phyloP scores from a whole-genome alignment of 2,113 vertebrate species.

The Panthera uncia region DNA sequence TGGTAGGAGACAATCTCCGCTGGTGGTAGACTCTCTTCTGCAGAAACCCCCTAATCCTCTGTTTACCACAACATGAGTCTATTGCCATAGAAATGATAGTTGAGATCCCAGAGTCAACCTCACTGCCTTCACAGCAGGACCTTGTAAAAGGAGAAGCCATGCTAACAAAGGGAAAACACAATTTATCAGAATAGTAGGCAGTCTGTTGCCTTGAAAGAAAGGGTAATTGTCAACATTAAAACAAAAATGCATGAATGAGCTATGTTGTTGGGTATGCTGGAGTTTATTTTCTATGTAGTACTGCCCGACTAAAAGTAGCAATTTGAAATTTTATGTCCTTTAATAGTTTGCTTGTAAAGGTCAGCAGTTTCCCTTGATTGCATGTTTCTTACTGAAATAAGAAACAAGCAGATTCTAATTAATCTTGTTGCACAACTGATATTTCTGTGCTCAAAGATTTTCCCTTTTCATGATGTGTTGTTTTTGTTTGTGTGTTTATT shows the following conservation, averaged over 20 bases:
- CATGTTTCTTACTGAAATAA: constrained; percentile 59
- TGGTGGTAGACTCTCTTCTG: constrained; percentile 47
- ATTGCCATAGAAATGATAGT: constrained; percentile 81
- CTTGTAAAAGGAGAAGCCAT: constrained; percentile 58
- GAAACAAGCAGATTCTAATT: constrained; percentile 42
- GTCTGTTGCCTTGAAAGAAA: constrained; percentile 63
- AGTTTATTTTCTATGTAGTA: constrained; percentile 47
- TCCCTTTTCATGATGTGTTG: constrained; percentile 62
- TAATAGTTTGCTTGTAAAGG: constrained; percentile 53
- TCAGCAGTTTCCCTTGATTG: constrained; percentile 26
- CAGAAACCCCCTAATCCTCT: constrained; percentile 78
- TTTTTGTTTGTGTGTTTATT: constrained; percentile 71
- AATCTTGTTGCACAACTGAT: background rate
- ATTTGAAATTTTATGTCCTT: constrained; percentile 52
- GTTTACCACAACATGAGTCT: constrained; percentile 77
- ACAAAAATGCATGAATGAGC: constrained; percentile 67
- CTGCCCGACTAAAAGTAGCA: constrained; percentile 27
- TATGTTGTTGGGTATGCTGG: constrained; percentile 23
- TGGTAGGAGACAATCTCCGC: background rate
- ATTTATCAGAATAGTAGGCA: constrained; percentile 46
- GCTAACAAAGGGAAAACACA: background rate
- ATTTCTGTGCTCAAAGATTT: constrained; percentile 29
- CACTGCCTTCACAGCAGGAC: constrained; percentile 63
- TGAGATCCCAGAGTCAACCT: constrained; percentile 70
- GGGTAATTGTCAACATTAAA: constrained; percentile 45